Base-by-base conservation (phyloP, 2,113 vertebrate genomes). In the Pachyramphus minor region DNA sequence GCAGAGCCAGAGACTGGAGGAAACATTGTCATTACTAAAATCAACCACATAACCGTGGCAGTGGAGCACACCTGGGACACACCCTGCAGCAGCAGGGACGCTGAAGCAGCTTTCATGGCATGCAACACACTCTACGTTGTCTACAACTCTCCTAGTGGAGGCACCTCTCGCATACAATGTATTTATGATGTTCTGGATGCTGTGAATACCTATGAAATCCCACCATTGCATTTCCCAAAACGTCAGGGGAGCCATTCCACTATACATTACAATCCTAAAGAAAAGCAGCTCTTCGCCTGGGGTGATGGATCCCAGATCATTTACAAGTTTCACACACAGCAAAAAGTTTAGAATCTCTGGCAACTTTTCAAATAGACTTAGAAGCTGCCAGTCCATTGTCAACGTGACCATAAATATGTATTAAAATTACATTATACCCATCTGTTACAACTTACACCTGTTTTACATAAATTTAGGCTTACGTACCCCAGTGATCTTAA, bases 291-390 rank as follows among this genome's bases (percentile, higher is more conserved):
- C 49, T 99, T 99, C 18, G 98, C 99, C 56, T 99, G 99, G 99
- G 99, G 99, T 55, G 99, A 99, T 56, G 99, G 99, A 41, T 99
- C 98, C 97, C 99, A 99, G 97, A 99, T 99, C 8, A 95, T 99
- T 94, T 99, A 99, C 93, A 99, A 98, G 94, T 97, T 99, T 91
- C 98, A 98, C 86, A 98, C 97, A n/a, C 97, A 95, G 84, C 79
- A 94, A 67, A 98, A 98, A 91, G 81, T 49, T 59, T 96, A 96
- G 53, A 83, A 60, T 21, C 62, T 69, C 33, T 7, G 80, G 42
- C 15, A 68, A 17, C 11, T 75, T 67, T 53, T 27, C 37, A 74
- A 42, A n/a, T 20, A 49, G n/a, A 37, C 9, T 24, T 84, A 25
- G 55, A 84, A 84, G 25, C 56, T 53, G 44, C 9, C 37, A 39